Evolutionary conservation across 2,113 vertebrate genomes (phyloP).

Genomic region (Pseudorhombus dupliciocellatus): DNA sequence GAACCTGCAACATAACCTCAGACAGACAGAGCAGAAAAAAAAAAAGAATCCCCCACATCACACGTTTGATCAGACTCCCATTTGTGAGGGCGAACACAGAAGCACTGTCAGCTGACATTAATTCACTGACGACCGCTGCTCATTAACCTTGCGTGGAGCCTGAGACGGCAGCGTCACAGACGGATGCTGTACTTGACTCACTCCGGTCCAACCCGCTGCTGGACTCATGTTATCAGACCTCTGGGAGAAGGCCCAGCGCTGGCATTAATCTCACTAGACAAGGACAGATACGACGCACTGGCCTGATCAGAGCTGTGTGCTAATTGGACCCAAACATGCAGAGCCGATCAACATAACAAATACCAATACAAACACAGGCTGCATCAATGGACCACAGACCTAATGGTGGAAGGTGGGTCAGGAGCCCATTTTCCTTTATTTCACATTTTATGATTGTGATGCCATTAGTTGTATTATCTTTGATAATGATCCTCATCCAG

Average conservation of each 20-base stretch:
- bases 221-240: conserved; percentile 48
- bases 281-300: conserved; percentile 28
- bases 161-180: conserved; percentile 43
- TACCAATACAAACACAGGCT: neutral
- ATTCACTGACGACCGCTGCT: conserved; percentile 46
- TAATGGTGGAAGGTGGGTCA: too few relatives aligned
- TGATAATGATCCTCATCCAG: too few relatives aligned
- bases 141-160: conserved; percentile 61
- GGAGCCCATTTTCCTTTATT: too few relatives aligned
- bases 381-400: neutral
- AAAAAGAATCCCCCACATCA: neutral
- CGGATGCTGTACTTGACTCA: conserved; percentile 50
- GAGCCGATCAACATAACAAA: conserved; percentile 32
- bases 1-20: conserved; percentile 18
- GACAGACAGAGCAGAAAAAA: neutral
- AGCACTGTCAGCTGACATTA: conserved; percentile 62
- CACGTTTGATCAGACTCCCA: conserved; percentile 34
- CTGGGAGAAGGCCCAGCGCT: conserved; percentile 26
- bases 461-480: too few relatives aligned
- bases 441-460: too few relatives aligned
- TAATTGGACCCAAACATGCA: conserved; percentile 30
- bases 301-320: conserved; percentile 17
- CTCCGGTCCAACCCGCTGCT: conserved; percentile 51
- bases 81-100: conserved; percentile 35
- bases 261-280: conserved; percentile 57